These are phyloP conservation scores for Drosophila nr. fundita DNA, from an alignment of 2,888 invertebrate genomes.

Conservation along the genomic window DNA sequence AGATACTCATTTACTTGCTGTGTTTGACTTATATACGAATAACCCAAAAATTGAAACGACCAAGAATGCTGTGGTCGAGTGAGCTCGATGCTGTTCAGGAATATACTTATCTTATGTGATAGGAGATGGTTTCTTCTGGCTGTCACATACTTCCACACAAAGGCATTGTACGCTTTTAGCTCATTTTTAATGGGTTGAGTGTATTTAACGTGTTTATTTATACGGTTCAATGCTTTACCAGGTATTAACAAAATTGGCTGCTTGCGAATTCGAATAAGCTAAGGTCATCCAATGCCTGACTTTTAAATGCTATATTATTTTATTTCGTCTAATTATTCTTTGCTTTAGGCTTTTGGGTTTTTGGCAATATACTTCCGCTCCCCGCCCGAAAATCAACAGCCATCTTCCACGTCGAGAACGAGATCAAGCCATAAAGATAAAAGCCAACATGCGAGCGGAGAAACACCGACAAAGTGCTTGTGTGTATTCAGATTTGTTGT, in stretches of 20 bases:
- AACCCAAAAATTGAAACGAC: not conserved
- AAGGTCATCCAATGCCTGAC: slow-evolving; percentile 20
- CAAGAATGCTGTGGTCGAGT: not conserved
- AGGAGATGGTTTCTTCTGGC: not conserved
- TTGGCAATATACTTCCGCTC: slow-evolving; percentile 14
- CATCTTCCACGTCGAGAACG: slow-evolving; percentile 45
- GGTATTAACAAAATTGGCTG: not conserved
- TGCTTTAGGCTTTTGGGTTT: slow-evolving; percentile 12
- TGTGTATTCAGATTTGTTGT: slow-evolving; percentile 53
- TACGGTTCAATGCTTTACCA: not conserved
- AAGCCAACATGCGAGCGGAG: slow-evolving; percentile 40
- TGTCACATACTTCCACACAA: not conserved
- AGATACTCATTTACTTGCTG: not conserved
- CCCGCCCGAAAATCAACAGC: slow-evolving; percentile 19
- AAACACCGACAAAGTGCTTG: slow-evolving; percentile 67
- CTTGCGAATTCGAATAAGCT: slow-evolving; percentile 11
- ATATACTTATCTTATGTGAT: not conserved
- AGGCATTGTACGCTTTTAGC: not conserved
- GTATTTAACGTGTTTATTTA: not conserved
- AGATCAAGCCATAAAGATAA: slow-evolving; percentile 74
- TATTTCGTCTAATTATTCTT: slow-evolving; percentile 37
- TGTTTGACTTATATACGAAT: not conserved
- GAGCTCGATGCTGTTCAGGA: not conserved
- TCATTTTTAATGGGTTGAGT: not conserved
- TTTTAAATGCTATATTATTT: slow-evolving; percentile 42